These are phyloP conservation scores for Dinothrombium tinctorium DNA, from an alignment of 1,140 invertebrate genomes.

Conservation along the genomic window DNA sequence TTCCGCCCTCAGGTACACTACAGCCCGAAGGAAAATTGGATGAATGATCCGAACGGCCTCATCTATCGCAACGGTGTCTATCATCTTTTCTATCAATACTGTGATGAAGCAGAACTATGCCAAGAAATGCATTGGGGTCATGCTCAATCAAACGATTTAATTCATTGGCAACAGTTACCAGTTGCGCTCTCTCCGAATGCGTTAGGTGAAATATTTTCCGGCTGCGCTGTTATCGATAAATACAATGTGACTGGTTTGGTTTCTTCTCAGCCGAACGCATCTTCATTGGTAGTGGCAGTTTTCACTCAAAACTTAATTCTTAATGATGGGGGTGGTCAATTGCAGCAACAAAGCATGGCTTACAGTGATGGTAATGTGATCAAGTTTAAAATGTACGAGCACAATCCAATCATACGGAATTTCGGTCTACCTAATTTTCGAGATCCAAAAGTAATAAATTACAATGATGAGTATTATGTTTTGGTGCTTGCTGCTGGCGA, in stretches of 20 bases:
- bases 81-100: conserved; percentile 7
- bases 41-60: conserved; percentile 9
- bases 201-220: conserved; percentile 3
- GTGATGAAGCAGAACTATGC: not conserved
- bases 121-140: conserved; percentile 9
- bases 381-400: not conserved
- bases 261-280: too few species aligned
- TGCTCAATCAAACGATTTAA: not conserved
- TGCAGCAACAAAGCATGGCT: not conserved
- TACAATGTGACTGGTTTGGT: conserved; percentile 7
- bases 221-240: conserved; percentile 2
- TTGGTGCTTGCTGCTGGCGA: conserved; percentile 7
- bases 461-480: conserved; percentile 4
- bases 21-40: not conserved
- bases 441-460: conserved; percentile 4
- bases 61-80: conserved; percentile 1
- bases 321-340: too few species aligned
- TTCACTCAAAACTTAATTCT: too few species aligned
- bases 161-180: conserved; percentile 4
- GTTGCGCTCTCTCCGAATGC: not conserved
- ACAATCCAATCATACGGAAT: conserved; percentile 3
- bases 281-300: not conserved
- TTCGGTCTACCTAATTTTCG: not conserved
- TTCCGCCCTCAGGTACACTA: not conserved
- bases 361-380: not conserved